These are phyloP conservation scores for Thereva unica DNA, from an alignment of 2,888 invertebrate species.

Conservation along the genomic window DNA sequence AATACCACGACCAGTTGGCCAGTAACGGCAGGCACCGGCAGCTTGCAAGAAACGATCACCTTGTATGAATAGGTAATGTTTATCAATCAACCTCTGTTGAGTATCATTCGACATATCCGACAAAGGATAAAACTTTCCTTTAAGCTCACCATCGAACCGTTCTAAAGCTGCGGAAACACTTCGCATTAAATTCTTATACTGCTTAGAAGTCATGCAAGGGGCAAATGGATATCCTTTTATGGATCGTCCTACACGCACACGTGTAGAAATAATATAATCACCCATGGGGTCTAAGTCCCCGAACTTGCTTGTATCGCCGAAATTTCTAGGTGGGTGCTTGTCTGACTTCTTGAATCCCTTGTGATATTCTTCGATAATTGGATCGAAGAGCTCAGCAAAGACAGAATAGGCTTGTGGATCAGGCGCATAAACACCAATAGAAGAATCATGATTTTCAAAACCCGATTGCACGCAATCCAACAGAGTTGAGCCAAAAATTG, in stretches of 20 bases:
- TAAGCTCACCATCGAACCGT: slow-evolving; percentile 83
- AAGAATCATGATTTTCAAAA: slow-evolving; percentile 95
- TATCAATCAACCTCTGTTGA: slow-evolving; percentile 95
- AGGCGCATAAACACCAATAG: slow-evolving; percentile 96
- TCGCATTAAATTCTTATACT: slow-evolving; percentile 96
- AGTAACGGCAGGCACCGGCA: slow-evolving; percentile 94
- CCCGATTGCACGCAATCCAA: slow-evolving; percentile 95
- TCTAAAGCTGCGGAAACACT: slow-evolving; percentile 83
- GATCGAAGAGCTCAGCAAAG: slow-evolving; percentile 92
- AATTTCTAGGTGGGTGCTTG: slow-evolving; percentile 92
- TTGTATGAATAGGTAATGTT: slow-evolving; percentile 98
- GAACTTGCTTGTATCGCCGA: slow-evolving; percentile 89
- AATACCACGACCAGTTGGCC: slow-evolving; percentile 97
- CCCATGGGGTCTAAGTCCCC: slow-evolving; percentile 90
- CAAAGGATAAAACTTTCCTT: slow-evolving; percentile 93
- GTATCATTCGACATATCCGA: slow-evolving; percentile 95
- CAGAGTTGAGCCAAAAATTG: slow-evolving; percentile 86
- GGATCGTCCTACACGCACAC: slow-evolving; percentile 95
- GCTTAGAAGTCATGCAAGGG: slow-evolving; percentile 93
- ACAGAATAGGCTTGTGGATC: slow-evolving; percentile 94
- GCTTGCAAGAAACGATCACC: slow-evolving; percentile 79
- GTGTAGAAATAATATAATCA: slow-evolving; percentile 92
- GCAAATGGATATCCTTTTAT: slow-evolving; percentile 96
- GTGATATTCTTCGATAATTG: slow-evolving; percentile 98
- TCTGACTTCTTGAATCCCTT: slow-evolving; percentile 92